Evolutionary conservation across 2,113 vertebrate species (phyloP).

Genomic region (Smithornis capensis): DNA sequence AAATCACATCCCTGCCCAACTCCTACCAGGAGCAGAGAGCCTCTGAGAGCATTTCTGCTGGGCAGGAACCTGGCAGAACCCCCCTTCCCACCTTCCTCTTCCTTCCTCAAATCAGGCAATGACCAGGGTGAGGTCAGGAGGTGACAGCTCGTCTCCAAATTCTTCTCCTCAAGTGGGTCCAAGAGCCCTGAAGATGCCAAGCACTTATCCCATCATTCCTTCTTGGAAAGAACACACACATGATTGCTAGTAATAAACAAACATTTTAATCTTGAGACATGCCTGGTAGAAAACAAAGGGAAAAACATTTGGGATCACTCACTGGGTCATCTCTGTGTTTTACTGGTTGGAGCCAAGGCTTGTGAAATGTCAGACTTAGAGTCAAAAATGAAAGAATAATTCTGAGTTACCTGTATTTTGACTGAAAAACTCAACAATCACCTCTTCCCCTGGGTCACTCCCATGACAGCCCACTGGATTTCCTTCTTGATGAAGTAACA

Average conservation of each 20-base stretch:
- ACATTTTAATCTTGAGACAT: neutral
- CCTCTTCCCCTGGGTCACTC: neutral
- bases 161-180: rapidly evolving
- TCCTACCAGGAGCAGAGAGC: neutral
- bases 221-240: neutral
- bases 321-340: neutral
- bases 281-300: neutral
- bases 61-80: neutral
- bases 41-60: neutral
- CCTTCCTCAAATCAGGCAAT: neutral
- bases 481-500: neutral
- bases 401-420: neutral
- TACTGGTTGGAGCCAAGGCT: neutral
- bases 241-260: neutral
- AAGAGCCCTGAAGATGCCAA: neutral
- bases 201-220: neutral
- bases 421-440: neutral
- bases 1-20: neutral
- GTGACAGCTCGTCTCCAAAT: neutral
- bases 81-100: neutral
- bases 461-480: neutral
- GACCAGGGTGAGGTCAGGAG: neutral
- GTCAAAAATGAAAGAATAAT: neutral
- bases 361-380: neutral
- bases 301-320: neutral